Conservation (phyloP, 1,140 invertebrate species). For the Helicoverpa zea region DNA sequence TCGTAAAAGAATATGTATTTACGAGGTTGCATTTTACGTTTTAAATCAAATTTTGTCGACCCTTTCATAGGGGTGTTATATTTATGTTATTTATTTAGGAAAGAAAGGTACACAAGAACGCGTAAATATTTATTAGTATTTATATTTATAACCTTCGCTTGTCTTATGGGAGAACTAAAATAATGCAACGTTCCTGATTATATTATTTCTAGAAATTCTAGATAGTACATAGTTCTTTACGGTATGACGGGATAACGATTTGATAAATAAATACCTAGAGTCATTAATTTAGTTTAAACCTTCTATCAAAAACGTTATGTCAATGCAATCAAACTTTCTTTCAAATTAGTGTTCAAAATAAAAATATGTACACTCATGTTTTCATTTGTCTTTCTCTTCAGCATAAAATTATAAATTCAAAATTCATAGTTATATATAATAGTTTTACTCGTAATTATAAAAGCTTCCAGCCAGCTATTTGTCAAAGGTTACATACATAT, state of each 20-base stretch:
- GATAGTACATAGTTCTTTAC: too few species aligned
- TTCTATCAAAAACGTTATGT: too few species aligned
- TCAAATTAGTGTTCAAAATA: too few species aligned
- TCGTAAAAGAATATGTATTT: slow-evolving; percentile 56
- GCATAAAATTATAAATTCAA: neutral
- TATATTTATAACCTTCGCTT: too few species aligned
- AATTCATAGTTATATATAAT: slow-evolving; percentile 4
- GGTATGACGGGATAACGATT: too few species aligned
- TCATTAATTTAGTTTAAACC: too few species aligned
- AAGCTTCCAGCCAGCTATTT: slow-evolving; percentile 10
- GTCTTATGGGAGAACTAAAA: neutral
- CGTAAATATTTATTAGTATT: slow-evolving; percentile 7
- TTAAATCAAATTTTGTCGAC: slow-evolving; percentile 52
- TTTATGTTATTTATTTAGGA: slow-evolving; percentile 32
- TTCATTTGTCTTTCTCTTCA: neutral
- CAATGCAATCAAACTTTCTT: too few species aligned
- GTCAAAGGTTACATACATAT: slow-evolving; percentile 32
- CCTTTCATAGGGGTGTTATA: slow-evolving; percentile 10
- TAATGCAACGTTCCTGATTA: too few species aligned
- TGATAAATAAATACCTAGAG: too few species aligned
- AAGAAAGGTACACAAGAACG: neutral
- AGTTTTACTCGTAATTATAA: slow-evolving; percentile 5
- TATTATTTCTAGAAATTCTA: too few species aligned
- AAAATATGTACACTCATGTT: too few species aligned
- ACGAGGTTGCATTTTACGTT: slow-evolving; percentile 58